These are phyloP conservation scores for Borostomias antarcticus DNA, from an alignment of 2,797 vertebrate genomes.

Conservation along the genomic window DNA sequence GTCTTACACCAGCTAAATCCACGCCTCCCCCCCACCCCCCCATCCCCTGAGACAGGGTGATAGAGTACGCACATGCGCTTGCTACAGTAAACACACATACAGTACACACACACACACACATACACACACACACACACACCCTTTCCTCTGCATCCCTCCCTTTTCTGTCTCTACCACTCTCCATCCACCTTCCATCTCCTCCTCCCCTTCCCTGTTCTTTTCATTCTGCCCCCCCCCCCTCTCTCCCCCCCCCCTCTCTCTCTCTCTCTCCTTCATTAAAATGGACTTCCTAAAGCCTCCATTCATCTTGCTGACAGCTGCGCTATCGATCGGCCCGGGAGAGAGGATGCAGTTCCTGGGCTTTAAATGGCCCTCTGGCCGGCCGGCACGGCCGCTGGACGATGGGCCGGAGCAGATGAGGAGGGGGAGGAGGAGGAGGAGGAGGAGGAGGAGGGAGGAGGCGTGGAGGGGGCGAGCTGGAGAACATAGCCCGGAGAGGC, in stretches of 20 bases:
- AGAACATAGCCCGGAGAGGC: not conserved
- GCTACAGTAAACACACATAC: too few species aligned
- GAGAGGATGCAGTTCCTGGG: slow-evolving; percentile 70
- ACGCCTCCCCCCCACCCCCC: slow-evolving; percentile 19
- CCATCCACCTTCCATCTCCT: slow-evolving; percentile 21
- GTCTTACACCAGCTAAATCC: slow-evolving; percentile 67
- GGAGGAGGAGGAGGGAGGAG: slow-evolving; percentile 20
- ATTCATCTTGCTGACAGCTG: slow-evolving; percentile 80
- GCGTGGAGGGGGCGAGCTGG: slow-evolving; percentile 4
- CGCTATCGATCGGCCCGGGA: slow-evolving; percentile 70
- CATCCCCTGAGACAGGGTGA: not conserved
- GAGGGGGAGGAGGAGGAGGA: slow-evolving; percentile 30
- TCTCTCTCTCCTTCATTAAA: slow-evolving; percentile 74
- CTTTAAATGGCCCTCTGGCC: slow-evolving; percentile 75
- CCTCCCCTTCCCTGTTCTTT: not conserved
- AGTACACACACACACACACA: too few species aligned
- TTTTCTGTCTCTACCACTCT: slow-evolving; percentile 38
- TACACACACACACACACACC: slow-evolving; percentile 5
- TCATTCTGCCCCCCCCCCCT: not conserved
- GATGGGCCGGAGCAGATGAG: slow-evolving; percentile 38
- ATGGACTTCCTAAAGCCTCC: slow-evolving; percentile 82
- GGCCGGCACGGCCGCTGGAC: slow-evolving; percentile 46
- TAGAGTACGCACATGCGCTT: slow-evolving; percentile 41
- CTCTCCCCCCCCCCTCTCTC: slow-evolving; percentile 51
- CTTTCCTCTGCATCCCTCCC: slow-evolving; percentile 39